Percentiles rank a stretch among this genome's conserved stretches.
phyloP scores from a whole-genome alignment of 2,797 vertebrate genomes.

The Premnoplex brunnescens region DNA sequence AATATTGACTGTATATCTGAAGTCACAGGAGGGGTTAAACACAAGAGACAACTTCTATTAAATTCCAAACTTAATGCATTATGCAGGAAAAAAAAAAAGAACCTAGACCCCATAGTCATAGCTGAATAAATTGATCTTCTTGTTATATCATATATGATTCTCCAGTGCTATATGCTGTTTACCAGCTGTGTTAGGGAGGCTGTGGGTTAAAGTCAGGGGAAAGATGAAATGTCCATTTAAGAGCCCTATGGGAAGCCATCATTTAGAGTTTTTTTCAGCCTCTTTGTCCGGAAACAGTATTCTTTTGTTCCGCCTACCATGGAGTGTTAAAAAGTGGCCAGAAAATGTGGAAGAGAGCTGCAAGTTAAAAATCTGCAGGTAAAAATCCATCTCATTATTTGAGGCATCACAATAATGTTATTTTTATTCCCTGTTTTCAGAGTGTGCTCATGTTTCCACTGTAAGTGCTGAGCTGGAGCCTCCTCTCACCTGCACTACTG shows the following conservation, averaged over 20 bases:
- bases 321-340: not conserved
- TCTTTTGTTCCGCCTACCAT: not conserved
- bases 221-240: conserved; percentile 16
- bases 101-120: not conserved
- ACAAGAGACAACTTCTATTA: not conserved
- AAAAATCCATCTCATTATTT: conserved; percentile 9
- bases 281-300: conserved; percentile 5
- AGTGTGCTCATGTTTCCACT: not conserved
- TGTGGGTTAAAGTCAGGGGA: not conserved
- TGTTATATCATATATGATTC: not conserved
- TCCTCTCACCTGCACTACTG: not conserved
- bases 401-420: not conserved
- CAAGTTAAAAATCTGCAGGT: not conserved
- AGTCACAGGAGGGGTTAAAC: conserved; percentile 4
- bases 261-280: conserved; percentile 30
- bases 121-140: not conserved
- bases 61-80: conserved; percentile 21
- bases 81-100: not conserved
- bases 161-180: not conserved
- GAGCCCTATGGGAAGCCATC: conserved; percentile 30
- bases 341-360: not conserved
- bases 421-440: conserved; percentile 8
- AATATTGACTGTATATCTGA: not conserved
- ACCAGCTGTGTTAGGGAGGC: not conserved
- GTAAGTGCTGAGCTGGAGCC: not conserved